Evolutionary conservation across 2,113 vertebrate species (phyloP).

Genomic region (Coryphaenoides rupestris): DNA sequence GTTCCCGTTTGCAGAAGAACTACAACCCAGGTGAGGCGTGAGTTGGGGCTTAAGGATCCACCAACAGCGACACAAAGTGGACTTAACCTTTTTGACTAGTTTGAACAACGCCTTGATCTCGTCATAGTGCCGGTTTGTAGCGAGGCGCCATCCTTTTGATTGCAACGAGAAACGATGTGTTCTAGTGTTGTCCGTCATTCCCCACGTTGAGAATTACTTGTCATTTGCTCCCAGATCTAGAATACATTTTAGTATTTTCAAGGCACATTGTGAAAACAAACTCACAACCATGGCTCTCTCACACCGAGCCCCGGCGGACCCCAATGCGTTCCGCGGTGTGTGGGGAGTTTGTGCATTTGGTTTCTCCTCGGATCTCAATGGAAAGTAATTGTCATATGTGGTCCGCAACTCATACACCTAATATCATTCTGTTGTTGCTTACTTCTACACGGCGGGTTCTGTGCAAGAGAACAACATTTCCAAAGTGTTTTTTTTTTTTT

Average conservation of each 20-base stretch:
- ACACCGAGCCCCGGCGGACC: slow-evolving; percentile 8
- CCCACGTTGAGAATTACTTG: slow-evolving; percentile 5
- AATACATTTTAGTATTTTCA: slow-evolving; percentile 50
- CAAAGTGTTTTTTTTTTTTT: slow-evolving; percentile 51
- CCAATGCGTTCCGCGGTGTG: slow-evolving; percentile 13
- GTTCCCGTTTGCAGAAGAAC: no score
- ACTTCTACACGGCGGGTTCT: slow-evolving; percentile 73
- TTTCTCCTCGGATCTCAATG: slow-evolving; percentile 43
- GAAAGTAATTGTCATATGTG: slow-evolving; percentile 55
- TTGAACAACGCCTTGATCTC: no score
- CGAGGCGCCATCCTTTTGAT: not conserved
- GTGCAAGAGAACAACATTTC: slow-evolving; percentile 75
- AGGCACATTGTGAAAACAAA: slow-evolving; percentile 64
- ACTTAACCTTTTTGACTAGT: no score
- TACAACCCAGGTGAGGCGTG: no score
- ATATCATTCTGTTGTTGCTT: slow-evolving; percentile 17
- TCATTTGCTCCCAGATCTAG: slow-evolving; percentile 27
- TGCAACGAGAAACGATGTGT: slow-evolving; percentile 6
- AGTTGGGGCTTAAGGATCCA: no score
- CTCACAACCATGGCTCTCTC: slow-evolving; percentile 38
- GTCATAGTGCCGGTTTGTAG: no score
- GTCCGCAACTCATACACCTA: slow-evolving; percentile 18
- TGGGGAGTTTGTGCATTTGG: slow-evolving; percentile 39
- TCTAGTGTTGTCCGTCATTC: not conserved
- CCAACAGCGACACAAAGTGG: no score